These are phyloP conservation scores for Poecilia velifera DNA, from an alignment of 2,797 vertebrate species.

Conservation along the genomic window DNA sequence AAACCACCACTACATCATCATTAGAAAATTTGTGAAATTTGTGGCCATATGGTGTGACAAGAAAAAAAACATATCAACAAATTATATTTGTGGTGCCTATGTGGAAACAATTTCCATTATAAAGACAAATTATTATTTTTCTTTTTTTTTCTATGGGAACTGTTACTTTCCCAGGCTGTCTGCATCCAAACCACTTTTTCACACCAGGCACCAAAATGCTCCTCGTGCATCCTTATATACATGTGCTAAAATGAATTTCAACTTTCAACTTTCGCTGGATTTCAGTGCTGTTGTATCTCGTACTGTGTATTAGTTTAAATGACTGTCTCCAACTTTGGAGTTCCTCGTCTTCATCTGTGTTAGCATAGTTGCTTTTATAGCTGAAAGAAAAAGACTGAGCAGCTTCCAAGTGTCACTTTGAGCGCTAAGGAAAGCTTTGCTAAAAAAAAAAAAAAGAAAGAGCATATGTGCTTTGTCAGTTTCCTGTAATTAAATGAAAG, in stretches of 20 bases:
- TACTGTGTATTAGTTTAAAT: not conserved
- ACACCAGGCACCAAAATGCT: not conserved
- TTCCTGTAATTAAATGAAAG: conserved; percentile 43
- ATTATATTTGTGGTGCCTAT: not conserved
- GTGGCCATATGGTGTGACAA: not conserved
- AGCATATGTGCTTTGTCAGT: conserved; percentile 34
- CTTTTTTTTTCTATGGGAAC: not conserved
- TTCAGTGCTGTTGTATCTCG: not conserved
- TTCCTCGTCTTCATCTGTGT: conserved; percentile 8
- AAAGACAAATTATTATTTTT: not conserved
- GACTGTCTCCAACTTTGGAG: not conserved
- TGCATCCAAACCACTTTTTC: not conserved
- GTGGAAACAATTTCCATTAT: not conserved
- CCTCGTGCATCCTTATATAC: not conserved
- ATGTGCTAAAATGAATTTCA: not conserved
- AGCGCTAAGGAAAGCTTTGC: conserved; percentile 38
- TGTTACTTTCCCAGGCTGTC: not conserved
- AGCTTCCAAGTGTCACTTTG: conserved; percentile 30
- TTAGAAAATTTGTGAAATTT: not conserved
- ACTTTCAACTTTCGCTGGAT: not conserved
- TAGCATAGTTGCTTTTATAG: conserved; percentile 18
- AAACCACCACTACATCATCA: not conserved
- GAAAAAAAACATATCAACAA: not conserved
- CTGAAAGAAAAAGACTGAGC: conserved; percentile 14
- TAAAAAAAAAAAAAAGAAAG: conserved; percentile 20